These are phyloP conservation scores for Vombatus ursinus DNA, from an alignment of 2,113 vertebrate species.

Conservation along the genomic window DNA sequence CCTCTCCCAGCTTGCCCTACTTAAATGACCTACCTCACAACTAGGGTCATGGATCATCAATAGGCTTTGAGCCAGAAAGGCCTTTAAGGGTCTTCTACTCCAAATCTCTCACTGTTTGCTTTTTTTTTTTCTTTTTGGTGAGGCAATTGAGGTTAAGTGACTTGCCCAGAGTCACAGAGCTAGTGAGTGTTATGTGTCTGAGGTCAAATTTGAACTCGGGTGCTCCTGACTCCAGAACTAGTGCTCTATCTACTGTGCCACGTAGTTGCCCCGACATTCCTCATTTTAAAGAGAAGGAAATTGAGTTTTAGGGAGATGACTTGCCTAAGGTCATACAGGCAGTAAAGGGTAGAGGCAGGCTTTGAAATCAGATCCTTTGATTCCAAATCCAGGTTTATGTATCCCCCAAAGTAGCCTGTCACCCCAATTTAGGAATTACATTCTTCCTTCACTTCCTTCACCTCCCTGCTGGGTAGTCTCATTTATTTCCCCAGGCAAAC, in stretches of 20 bases:
- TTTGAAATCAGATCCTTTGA: not conserved
- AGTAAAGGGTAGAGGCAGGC: not conserved
- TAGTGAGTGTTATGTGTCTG: no score
- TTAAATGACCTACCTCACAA: not conserved
- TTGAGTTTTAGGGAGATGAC: not conserved
- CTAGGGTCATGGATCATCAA: not conserved
- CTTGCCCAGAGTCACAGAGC: no score
- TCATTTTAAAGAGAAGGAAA: not conserved
- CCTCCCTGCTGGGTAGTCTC: not conserved
- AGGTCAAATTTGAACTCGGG: no score
- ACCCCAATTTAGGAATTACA: not conserved
- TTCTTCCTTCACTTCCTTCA: not conserved
- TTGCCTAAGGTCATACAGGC: not conserved
- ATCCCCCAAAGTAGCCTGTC: not conserved
- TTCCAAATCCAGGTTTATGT: not conserved
- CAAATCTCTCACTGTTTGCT: not conserved
- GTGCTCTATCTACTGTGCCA: no score
- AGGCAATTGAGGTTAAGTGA: no score
- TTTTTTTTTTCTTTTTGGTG: no score
- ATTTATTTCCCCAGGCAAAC: not conserved
- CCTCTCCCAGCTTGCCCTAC: slow-evolving; percentile 4
- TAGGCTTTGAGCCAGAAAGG: not conserved
- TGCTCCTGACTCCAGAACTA: no score
- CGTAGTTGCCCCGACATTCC: no score
- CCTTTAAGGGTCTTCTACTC: not conserved